phyloP scores from a whole-genome alignment of 1,140 invertebrate genomes.

The Planococcus citri region DNA sequence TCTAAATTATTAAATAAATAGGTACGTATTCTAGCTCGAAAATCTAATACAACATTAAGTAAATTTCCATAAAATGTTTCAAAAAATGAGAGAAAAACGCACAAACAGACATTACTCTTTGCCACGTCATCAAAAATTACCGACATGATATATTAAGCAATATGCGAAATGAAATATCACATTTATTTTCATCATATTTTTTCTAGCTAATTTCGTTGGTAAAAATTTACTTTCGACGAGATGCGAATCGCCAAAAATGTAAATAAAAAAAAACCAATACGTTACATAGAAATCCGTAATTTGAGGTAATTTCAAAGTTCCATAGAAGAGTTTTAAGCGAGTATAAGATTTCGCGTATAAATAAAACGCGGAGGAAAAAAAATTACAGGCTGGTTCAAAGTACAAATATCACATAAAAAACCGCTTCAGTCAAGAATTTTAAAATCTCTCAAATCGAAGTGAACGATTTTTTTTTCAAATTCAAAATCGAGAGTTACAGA shows the following conservation, averaged over 20 bases:
- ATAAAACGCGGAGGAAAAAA: too few species aligned
- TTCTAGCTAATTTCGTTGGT: too few species aligned
- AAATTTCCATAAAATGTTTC: not conserved
- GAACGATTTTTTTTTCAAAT: not conserved
- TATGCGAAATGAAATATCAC: not conserved
- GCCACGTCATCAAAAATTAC: too few species aligned
- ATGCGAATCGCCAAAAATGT: too few species aligned
- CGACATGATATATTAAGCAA: not conserved
- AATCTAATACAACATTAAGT: conserved; percentile 3
- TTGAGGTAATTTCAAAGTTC: too few species aligned
- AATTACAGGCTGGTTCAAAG: too few species aligned
- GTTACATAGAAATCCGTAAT: too few species aligned
- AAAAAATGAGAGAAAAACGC: not conserved
- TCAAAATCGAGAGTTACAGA: not conserved
- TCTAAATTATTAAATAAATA: not conserved
- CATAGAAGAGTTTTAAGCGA: too few species aligned
- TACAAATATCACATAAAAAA: not conserved
- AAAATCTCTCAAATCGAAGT: not conserved
- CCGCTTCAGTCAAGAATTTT: not conserved
- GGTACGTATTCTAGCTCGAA: not conserved
- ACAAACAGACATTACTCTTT: not conserved
- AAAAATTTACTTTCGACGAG: too few species aligned
- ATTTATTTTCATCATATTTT: too few species aligned
- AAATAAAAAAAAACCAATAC: too few species aligned
- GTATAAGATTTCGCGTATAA: too few species aligned